A percentile compares a stretch with the other conserved stretches of the same genome.
phyloP scores from a whole-genome alignment of 2,888 invertebrate genomes.

The Podotricha telesiphe region DNA sequence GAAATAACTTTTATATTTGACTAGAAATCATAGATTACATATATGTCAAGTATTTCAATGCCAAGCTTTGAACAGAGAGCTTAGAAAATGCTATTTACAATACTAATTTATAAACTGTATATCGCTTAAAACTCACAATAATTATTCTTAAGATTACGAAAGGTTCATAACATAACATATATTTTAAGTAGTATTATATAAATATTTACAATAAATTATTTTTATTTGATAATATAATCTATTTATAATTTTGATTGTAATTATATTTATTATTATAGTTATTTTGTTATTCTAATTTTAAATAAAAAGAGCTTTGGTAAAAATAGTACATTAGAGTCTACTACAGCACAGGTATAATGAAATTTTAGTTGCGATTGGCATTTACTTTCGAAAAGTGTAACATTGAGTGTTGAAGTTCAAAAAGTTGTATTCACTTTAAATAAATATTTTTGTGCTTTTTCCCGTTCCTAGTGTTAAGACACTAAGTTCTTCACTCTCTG shows the following conservation, averaged over 20 bases:
- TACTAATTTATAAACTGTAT: slow-evolving; percentile 5
- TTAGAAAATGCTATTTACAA: slow-evolving; percentile 44
- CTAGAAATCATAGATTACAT: slow-evolving; percentile 63
- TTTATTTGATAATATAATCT: neutral
- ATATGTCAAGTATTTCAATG: slow-evolving; percentile 27
- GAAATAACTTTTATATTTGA: slow-evolving; percentile 63
- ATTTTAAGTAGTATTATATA: neutral
- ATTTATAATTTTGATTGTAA: neutral
- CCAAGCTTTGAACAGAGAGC: slow-evolving; percentile 37
- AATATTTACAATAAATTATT: slow-evolving; percentile 4
- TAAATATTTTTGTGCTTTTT: no score
- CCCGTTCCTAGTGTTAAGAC: no score
- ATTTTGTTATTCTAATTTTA: neutral
- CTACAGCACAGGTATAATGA: neutral
- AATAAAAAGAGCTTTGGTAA: neutral
- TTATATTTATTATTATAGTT: neutral
- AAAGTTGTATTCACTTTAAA: neutral
- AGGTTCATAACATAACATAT: neutral
- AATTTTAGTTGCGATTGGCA: neutral
- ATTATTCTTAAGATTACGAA: slow-evolving; percentile 5
- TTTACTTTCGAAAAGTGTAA: slow-evolving; percentile 3
- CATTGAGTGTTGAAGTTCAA: neutral
- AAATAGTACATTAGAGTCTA: neutral
- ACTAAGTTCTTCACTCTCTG: no score
- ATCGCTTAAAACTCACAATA: neutral